Percentiles rank a stretch among this genome's conserved stretches.
Evolutionary conservation across 2,797 vertebrate genomes (phyloP).

Genomic region (Psittacula echo): DNA sequence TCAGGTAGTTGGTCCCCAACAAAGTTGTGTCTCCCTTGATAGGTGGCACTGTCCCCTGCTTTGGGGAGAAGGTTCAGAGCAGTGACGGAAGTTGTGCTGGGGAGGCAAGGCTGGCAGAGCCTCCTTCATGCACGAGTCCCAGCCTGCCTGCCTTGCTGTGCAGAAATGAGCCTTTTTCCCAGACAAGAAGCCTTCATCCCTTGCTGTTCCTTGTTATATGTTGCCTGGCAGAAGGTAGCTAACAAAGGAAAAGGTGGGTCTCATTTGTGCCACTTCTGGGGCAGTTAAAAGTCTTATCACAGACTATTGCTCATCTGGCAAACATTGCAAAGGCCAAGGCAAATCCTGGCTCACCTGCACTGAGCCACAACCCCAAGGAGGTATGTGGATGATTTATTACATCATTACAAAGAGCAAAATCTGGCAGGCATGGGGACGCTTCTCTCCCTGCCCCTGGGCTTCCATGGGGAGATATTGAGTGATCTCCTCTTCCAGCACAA

Average conservation of each 20-base stretch:
- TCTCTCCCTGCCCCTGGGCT: constrained; percentile 56
- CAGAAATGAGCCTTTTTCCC: not conserved
- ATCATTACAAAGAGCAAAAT: constrained; percentile 16
- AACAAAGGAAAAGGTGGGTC: not conserved
- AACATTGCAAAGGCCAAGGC: constrained; percentile 10
- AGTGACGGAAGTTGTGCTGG: not conserved
- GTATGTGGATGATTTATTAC: constrained; percentile 33
- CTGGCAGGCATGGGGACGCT: constrained; percentile 43
- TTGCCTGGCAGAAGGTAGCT: not conserved
- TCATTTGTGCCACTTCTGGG: not conserved
- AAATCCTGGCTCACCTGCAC: not conserved
- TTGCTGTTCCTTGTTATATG: not conserved
- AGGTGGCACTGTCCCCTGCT: not conserved
- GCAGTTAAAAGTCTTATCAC: not conserved
- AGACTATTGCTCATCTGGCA: not conserved
- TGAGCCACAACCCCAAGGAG: constrained; percentile 23
- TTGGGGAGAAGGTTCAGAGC: not conserved
- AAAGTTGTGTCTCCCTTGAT: not conserved
- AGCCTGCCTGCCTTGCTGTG: not conserved
- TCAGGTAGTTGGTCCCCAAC: not conserved
- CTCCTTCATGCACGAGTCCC: not conserved
- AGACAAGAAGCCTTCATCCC: not conserved
- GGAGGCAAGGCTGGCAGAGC: not conserved
- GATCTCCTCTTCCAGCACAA: not conserved
- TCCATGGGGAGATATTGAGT: not conserved